Evolutionary conservation across 2,888 invertebrate species (phyloP).

Genomic region (Dromius quadrimaculatus): DNA sequence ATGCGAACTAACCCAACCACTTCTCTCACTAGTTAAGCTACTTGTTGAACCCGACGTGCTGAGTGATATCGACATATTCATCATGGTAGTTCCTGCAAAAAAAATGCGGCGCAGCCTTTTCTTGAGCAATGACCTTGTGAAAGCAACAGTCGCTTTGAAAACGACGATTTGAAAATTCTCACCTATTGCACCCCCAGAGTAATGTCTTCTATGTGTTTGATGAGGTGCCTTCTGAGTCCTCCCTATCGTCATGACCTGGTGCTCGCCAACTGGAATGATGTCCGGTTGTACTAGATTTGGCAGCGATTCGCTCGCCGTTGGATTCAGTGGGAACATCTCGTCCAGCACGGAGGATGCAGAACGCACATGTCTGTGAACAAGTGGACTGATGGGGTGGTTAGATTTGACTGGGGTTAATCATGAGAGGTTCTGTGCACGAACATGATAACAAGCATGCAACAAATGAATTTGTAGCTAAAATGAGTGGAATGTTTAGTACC

Average conservation of each 20-base stretch:
- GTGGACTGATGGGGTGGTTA: constrained; percentile 9
- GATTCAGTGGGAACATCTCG: constrained; percentile 67
- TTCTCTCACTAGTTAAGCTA: constrained; percentile 81
- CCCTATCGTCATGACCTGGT: constrained; percentile 2
- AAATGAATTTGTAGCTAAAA: neutral
- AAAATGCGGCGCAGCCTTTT: neutral
- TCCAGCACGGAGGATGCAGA: constrained; percentile 72
- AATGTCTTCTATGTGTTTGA: constrained; percentile 61
- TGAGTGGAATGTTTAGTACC: neutral
- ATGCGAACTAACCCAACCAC: constrained; percentile 89
- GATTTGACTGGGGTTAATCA: neutral
- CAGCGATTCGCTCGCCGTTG: constrained; percentile 73
- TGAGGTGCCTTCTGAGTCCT: constrained; percentile 56
- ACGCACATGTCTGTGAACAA: constrained; percentile 67
- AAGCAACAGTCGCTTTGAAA: too few relatives aligned
- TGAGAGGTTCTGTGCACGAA: neutral
- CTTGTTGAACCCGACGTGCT: constrained; percentile 72
- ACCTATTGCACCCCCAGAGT: neutral
- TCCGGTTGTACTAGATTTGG: constrained; percentile 78
- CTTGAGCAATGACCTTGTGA: too few relatives aligned
- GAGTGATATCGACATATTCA: constrained; percentile 27
- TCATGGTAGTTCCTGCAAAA: neutral
- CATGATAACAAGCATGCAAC: neutral
- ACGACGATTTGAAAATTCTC: too few relatives aligned
- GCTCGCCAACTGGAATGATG: constrained; percentile 28